phyloP scores from a whole-genome alignment of 2,797 vertebrate genomes.

The Otus scops region DNA sequence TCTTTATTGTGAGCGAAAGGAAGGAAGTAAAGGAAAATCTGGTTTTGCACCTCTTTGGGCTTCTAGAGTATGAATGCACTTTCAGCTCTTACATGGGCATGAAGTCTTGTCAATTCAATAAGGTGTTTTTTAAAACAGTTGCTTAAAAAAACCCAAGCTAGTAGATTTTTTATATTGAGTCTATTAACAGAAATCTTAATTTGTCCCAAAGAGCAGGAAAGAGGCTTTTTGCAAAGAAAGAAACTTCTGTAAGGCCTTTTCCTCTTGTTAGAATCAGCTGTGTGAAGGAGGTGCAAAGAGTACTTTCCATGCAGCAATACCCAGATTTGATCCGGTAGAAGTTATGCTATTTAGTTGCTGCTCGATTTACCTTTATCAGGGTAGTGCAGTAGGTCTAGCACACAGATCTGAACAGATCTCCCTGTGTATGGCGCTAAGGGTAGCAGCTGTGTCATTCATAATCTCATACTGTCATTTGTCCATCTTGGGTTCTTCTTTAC shows the following conservation, averaged over 20 bases:
- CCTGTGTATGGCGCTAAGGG: background rate
- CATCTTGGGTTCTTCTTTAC: background rate
- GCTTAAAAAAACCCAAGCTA: background rate
- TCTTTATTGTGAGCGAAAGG: background rate
- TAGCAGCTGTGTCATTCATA: background rate
- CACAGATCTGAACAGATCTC: accelerated
- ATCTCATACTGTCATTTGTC: background rate
- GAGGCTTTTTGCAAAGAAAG: background rate
- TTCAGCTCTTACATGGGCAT: background rate
- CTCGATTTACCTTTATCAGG: background rate
- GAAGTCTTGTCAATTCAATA: background rate
- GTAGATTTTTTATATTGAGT: background rate
- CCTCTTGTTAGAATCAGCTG: accelerated
- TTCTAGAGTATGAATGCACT: background rate
- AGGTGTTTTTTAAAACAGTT: background rate
- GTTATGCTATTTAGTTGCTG: background rate
- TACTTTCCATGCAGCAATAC: accelerated
- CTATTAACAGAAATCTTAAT: background rate
- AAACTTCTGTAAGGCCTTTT: background rate
- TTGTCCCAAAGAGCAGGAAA: background rate
- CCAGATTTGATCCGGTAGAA: background rate
- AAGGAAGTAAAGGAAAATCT: background rate
- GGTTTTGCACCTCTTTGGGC: background rate
- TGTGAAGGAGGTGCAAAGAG: background rate
- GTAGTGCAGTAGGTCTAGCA: background rate